phyloP scores from a whole-genome alignment of 2,797 vertebrate species.

The Schizopygopsis malacanthus region DNA sequence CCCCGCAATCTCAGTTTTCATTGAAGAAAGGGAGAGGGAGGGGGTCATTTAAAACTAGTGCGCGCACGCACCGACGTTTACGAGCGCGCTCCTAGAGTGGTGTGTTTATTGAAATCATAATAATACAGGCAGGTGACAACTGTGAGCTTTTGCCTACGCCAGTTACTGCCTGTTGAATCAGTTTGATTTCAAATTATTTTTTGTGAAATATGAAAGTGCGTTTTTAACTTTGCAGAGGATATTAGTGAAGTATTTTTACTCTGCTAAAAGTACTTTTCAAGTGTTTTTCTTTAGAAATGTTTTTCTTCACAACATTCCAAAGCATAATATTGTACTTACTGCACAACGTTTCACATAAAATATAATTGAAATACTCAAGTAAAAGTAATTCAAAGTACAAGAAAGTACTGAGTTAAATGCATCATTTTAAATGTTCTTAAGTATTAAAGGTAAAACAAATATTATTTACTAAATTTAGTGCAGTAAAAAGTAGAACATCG shows the following conservation, averaged over 20 bases:
- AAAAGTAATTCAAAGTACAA: not conserved
- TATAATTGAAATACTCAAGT: not conserved
- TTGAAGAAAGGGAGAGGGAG: conserved; percentile 53
- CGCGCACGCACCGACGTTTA: conserved; percentile 48
- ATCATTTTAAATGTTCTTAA: not conserved
- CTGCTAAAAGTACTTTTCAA: not conserved
- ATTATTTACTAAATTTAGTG: too few species aligned
- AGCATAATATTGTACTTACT: not conserved
- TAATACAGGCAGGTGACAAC: not conserved
- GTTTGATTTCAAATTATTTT: not conserved
- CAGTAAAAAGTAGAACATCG: too few species aligned
- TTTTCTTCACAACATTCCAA: not conserved
- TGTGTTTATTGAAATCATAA: conserved; percentile 8
- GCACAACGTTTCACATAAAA: not conserved
- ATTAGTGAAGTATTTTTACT: not conserved
- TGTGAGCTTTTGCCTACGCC: not conserved
- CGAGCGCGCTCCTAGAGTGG: conserved; percentile 33
- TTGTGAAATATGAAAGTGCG: not conserved
- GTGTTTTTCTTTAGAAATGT: not conserved
- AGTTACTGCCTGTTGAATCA: not conserved
- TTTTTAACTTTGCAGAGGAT: not conserved
- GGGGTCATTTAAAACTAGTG: conserved; percentile 30
- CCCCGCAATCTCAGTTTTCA: conserved; percentile 76
- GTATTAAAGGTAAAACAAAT: too few species aligned
- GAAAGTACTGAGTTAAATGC: too few species aligned